Conservation (phyloP, 2,797 vertebrate species). For the Dipus sagitta region DNA sequence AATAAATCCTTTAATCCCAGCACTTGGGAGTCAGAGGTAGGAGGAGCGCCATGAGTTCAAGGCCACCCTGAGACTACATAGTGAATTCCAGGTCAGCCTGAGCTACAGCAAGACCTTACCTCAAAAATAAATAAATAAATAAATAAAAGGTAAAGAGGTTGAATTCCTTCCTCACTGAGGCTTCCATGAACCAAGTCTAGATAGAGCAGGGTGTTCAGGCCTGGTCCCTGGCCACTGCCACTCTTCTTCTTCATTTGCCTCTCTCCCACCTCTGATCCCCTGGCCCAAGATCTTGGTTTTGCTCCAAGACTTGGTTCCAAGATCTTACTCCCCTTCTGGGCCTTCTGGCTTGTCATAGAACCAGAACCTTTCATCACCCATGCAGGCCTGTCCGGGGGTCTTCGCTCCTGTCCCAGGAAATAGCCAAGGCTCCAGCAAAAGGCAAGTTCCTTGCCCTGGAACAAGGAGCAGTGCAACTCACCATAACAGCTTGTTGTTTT, state of each 20-base stretch:
- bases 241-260: neutral
- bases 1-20: no score
- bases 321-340: neutral
- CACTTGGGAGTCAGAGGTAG: no score
- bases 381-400: neutral
- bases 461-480: conserved; percentile 1
- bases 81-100: no score
- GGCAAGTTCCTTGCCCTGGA: neutral
- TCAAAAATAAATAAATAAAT: no score
- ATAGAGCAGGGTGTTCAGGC: neutral
- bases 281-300: neutral
- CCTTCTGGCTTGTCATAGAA: neutral
- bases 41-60: no score
- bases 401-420: neutral
- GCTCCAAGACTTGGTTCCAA: neutral
- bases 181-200: neutral
- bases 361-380: neutral
- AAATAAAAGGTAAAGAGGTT: neutral
- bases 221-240: neutral
- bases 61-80: no score
- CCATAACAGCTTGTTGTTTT: neutral
- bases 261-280: neutral
- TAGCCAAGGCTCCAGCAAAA: neutral
- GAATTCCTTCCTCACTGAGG: conserved; percentile 21
- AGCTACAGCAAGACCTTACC: no score